Evolutionary conservation across 2,797 vertebrate genomes (phyloP).

Genomic region (Coccyzus lansbergi): DNA sequence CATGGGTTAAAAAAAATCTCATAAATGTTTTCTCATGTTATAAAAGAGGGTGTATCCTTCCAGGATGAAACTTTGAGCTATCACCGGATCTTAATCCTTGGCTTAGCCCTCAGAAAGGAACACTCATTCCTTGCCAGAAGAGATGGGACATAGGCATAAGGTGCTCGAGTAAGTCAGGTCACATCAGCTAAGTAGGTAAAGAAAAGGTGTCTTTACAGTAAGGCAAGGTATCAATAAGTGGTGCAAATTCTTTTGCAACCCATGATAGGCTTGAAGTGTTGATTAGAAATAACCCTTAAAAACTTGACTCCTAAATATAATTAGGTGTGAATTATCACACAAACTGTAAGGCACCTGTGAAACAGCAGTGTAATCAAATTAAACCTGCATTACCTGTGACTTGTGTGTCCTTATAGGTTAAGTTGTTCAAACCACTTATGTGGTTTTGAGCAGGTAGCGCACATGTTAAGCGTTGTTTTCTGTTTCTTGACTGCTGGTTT

Average conservation of each 20-base stretch:
- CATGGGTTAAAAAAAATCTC: neutral
- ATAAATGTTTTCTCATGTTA: neutral
- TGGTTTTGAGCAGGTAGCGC: neutral
- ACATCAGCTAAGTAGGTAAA: neutral
- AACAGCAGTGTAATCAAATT: neutral
- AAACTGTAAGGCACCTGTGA: neutral
- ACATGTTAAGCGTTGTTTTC: neutral
- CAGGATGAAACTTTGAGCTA: neutral
- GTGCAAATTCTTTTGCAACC: neutral
- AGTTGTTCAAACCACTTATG: neutral
- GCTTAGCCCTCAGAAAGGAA: neutral
- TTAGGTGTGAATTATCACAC: neutral
- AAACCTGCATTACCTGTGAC: neutral
- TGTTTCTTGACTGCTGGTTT: neutral
- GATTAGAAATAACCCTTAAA: neutral
- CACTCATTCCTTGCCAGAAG: neutral
- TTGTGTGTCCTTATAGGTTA: neutral
- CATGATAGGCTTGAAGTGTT: neutral
- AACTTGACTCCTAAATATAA: neutral
- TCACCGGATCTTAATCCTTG: neutral
- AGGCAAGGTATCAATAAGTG: neutral
- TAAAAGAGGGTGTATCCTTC: neutral
- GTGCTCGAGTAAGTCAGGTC: neutral
- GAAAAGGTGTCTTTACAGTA: neutral
- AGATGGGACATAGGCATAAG: neutral